Conservation (phyloP, 2,888 invertebrate genomes). For the Macroteleia sp. region DNA sequence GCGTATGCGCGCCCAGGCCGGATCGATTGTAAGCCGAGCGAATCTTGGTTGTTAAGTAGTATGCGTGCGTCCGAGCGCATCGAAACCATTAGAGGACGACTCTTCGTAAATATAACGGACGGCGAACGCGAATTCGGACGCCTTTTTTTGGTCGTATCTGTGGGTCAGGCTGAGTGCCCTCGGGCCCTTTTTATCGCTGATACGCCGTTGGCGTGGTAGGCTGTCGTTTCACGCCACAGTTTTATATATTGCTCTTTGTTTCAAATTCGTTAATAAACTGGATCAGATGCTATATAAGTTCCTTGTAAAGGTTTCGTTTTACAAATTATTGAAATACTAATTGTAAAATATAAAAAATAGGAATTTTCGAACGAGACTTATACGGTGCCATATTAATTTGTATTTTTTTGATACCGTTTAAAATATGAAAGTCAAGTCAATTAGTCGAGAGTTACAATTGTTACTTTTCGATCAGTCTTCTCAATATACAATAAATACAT, state of each 20-base stretch:
- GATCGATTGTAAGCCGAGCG: conserved; percentile 55
- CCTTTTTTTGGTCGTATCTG: conserved; percentile 55
- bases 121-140: conserved; percentile 64
- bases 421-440: too few species aligned
- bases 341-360: too few species aligned
- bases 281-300: conserved; percentile 16
- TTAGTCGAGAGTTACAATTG: too few species aligned
- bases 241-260: conserved; percentile 66
- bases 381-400: too few species aligned
- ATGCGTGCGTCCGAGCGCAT: conserved; percentile 75
- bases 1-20: conserved; percentile 50
- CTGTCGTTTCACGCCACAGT: conserved; percentile 79
- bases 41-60: conserved; percentile 59
- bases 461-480: too few species aligned
- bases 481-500: too few species aligned
- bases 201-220: conserved; percentile 79
- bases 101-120: conserved; percentile 79
- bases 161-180: conserved; percentile 50
- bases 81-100: conserved; percentile 78
- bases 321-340: not conserved
- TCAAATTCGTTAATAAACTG: conserved; percentile 62
- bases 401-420: too few species aligned
- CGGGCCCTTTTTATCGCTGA: conserved; percentile 72
- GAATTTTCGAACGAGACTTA: too few species aligned
- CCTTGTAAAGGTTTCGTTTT: not conserved